These are phyloP conservation scores for Coendou prehensilis DNA, from an alignment of 2,797 vertebrate species.

Conservation along the genomic window DNA sequence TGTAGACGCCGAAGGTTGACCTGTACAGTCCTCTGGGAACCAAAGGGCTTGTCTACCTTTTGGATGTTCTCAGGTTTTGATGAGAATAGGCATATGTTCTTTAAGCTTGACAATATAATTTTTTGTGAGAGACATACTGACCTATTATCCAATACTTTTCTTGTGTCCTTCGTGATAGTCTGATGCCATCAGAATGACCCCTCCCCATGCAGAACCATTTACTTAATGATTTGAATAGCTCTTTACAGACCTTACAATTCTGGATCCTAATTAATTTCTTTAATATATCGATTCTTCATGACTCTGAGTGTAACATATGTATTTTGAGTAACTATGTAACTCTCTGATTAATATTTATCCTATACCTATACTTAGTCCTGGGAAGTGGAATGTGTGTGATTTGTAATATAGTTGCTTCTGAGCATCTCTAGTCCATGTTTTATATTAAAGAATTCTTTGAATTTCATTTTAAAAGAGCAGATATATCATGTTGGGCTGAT, in stretches of 20 bases:
- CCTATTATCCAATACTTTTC: conserved; percentile 50
- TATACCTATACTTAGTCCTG: conserved; percentile 73
- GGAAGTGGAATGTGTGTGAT: conserved; percentile 74
- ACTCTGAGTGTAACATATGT: background rate
- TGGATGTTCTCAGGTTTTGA: conserved; percentile 6
- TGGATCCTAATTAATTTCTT: conserved; percentile 73
- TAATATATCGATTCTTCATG: conserved; percentile 70
- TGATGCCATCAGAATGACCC: conserved; percentile 38
- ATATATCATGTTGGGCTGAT: conserved; percentile 65
- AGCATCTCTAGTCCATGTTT: conserved; percentile 78
- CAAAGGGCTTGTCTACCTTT: conserved; percentile 59
- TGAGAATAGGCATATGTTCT: background rate
- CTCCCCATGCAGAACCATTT: conserved; percentile 76
- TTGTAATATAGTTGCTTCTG: conserved; percentile 73
- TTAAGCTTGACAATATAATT: conserved; percentile 63
- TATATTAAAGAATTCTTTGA: conserved; percentile 72
- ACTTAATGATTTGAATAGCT: conserved; percentile 76
- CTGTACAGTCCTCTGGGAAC: background rate
- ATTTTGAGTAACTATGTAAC: conserved; percentile 76
- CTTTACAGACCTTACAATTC: conserved; percentile 69
- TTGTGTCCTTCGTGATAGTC: conserved; percentile 63
- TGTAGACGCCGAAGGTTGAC: background rate
- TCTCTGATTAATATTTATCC: conserved; percentile 81
- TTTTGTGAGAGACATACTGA: conserved; percentile 61
- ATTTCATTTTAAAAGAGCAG: conserved; percentile 74